phyloP scores from a whole-genome alignment of 2,797 vertebrate species.

The Rhodeus uyekii region DNA sequence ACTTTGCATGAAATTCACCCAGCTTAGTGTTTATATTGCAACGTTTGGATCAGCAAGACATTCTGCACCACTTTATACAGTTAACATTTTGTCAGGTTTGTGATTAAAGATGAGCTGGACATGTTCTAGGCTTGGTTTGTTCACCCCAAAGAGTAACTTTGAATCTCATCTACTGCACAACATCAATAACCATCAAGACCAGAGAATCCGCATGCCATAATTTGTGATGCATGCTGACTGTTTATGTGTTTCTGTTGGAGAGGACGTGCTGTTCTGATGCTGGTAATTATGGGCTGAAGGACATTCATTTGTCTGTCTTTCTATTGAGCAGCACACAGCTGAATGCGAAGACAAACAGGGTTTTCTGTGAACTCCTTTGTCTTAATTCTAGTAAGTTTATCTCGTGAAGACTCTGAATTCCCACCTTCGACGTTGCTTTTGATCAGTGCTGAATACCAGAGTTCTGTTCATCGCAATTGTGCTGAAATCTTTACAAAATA shows the following conservation, averaged over 20 bases:
- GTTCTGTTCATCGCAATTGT: too few relatives aligned
- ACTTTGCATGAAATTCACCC: not conserved
- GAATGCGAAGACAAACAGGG: constrained; percentile 1
- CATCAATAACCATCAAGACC: constrained; percentile 22
- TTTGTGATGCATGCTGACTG: constrained; percentile 37
- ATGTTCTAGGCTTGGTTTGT: not conserved
- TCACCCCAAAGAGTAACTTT: not conserved
- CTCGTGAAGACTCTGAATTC: too few relatives aligned
- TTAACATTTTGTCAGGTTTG: not conserved
- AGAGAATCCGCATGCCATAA: constrained; percentile 4
- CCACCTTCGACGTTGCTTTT: too few relatives aligned
- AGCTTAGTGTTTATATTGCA: not conserved
- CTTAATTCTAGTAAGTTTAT: too few relatives aligned
- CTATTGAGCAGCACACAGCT: constrained; percentile 25
- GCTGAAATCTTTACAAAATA: too few relatives aligned
- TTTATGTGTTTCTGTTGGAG: constrained; percentile 41
- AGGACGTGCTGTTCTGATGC: constrained; percentile 42
- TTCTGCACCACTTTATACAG: not conserved
- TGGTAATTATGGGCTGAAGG: constrained; percentile 53
- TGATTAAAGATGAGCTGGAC: not conserved
- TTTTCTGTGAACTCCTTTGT: too few relatives aligned
- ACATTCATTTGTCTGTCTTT: constrained; percentile 28
- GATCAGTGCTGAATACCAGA: too few relatives aligned
- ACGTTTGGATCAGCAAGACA: not conserved
- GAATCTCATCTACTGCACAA: not conserved